phyloP scores from a whole-genome alignment of 1,140 invertebrate genomes.

The Lepidurus packardi region DNA sequence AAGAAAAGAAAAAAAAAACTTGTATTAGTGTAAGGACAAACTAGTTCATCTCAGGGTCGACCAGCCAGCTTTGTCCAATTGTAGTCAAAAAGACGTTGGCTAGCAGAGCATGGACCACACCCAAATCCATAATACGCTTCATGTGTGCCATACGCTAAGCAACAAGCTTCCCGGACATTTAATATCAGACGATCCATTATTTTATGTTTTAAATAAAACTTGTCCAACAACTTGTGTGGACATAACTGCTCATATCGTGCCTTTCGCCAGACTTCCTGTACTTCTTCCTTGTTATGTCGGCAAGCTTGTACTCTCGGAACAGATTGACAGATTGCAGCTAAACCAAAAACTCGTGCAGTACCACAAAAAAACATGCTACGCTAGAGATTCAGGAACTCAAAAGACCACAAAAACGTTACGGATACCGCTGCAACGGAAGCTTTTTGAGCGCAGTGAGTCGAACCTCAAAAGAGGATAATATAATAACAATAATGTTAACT shows the following conservation, averaged over 20 bases:
- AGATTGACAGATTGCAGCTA: not conserved
- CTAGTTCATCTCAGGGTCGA: conserved; percentile 21
- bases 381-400: not conserved
- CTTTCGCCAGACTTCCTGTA: not conserved
- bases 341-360: not conserved
- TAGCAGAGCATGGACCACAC: not conserved
- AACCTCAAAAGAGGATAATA: conserved; percentile 1
- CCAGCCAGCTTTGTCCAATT: not conserved
- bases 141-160: not conserved
- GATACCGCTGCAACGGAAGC: conserved; percentile 14
- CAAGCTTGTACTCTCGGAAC: too few species aligned
- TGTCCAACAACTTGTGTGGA: too few species aligned
- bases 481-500: conserved; percentile 14
- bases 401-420: conserved; percentile 7
- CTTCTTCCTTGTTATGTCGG: not conserved
- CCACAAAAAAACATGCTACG: not conserved
- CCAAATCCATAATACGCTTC: not conserved
- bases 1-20: not conserved
- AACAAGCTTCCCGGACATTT: not conserved
- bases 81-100: not conserved
- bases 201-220: too few species aligned
- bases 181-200: too few species aligned
- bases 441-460: not conserved
- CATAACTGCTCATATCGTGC: not conserved
- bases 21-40: not conserved